Conservation (phyloP, 1,140 invertebrate genomes). For the Camponotus vicinus region DNA sequence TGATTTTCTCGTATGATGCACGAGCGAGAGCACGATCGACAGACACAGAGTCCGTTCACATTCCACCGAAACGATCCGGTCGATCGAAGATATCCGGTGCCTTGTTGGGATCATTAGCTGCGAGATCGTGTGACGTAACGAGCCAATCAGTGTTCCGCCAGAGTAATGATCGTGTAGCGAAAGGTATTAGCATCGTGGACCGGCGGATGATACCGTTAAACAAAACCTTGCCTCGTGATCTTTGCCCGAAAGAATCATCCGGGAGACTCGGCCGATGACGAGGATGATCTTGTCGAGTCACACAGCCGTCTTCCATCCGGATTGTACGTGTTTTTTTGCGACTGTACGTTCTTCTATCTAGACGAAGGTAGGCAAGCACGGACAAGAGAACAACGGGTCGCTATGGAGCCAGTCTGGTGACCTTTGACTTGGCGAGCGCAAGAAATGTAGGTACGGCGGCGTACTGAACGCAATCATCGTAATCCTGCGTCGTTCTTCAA, state of each 20-base stretch:
- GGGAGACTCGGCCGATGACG: constrained; percentile 67
- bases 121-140: constrained; percentile 85
- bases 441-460: constrained; percentile 34
- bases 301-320: constrained; percentile 48
- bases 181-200: constrained; percentile 83
- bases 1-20: constrained; percentile 68
- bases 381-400: constrained; percentile 46
- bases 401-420: constrained; percentile 54
- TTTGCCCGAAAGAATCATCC: constrained; percentile 70
- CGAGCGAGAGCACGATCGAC: constrained; percentile 11
- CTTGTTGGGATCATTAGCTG: constrained; percentile 83
- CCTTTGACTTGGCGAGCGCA: constrained; percentile 50
- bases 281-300: constrained; percentile 73
- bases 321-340: constrained; percentile 37
- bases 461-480: constrained; percentile 46
- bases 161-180: constrained; percentile 83
- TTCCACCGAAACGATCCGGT: constrained; percentile 79
- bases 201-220: constrained; percentile 82
- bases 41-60: constrained; percentile 70
- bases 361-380: background rate
- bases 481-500: constrained; percentile 30
- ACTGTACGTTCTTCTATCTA: constrained; percentile 37
- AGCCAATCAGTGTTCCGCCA: constrained; percentile 81
- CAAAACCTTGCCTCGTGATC: constrained; percentile 82
- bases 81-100: constrained; percentile 81